These are phyloP conservation scores for Mechanitis mazaeus DNA, from an alignment of 2,888 invertebrate species.

Conservation along the genomic window DNA sequence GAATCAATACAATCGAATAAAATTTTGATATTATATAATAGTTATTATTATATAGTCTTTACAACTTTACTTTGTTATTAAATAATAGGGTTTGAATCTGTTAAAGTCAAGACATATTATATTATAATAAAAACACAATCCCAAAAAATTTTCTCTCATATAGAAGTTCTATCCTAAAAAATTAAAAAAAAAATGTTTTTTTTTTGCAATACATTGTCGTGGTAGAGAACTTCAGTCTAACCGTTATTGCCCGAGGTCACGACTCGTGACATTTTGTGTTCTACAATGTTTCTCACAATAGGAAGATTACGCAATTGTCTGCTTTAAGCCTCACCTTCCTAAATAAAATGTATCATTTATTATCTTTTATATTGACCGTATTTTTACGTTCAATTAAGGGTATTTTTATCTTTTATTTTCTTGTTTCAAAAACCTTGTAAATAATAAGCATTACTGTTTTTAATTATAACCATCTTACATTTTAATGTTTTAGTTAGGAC, in stretches of 20 bases:
- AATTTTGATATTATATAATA: neutral
- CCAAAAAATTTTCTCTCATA: too few relatives aligned
- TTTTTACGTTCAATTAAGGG: too few relatives aligned
- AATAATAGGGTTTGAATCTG: too few relatives aligned
- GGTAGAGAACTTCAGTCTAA: conserved; percentile 11
- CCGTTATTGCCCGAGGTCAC: conserved; percentile 33
- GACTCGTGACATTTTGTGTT: conserved; percentile 39
- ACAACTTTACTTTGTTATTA: too few relatives aligned
- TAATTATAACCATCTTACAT: too few relatives aligned
- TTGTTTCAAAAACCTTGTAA: neutral
- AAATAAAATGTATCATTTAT: conserved; percentile 18
- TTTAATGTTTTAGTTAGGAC: too few relatives aligned
- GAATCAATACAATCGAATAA: neutral
- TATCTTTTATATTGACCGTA: neutral
- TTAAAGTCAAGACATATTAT: too few relatives aligned
- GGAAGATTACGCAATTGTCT: conserved; percentile 50
- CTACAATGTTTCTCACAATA: conserved; percentile 40
- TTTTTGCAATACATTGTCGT: neutral
- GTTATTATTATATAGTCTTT: neutral
- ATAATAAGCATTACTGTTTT: neutral
- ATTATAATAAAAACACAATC: too few relatives aligned
- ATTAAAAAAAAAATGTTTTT: conserved; percentile 1
- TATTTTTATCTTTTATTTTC: neutral
- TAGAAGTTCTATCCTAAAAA: too few relatives aligned
- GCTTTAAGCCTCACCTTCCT: conserved; percentile 47